A percentile compares a stretch with the other conserved stretches of the same genome.
These are phyloP conservation scores for Buphagus erythrorhynchus DNA, from an alignment of 2,797 vertebrate genomes.

Conservation along the genomic window DNA sequence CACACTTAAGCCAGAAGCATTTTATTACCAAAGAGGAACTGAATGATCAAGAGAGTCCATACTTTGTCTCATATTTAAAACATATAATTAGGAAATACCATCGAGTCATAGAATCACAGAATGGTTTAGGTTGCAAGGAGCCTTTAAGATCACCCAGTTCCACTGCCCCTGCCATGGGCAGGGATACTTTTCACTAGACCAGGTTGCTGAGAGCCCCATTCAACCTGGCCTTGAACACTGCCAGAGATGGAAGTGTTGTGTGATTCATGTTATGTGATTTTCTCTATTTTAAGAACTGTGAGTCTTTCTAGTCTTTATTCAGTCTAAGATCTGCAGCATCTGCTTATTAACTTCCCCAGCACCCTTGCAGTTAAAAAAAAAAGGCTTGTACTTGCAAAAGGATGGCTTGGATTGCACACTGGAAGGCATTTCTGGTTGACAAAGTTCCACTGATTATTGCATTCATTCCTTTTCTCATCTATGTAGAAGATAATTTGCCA, in stretches of 20 bases:
- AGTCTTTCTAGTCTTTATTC: background rate
- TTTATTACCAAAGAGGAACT: background rate
- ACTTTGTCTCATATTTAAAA: background rate
- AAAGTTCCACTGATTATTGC: background rate
- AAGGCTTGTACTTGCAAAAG: background rate
- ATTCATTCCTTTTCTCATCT: background rate
- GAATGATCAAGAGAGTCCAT: background rate
- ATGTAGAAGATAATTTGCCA: accelerated
- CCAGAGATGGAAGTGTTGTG: background rate
- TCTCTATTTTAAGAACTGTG: background rate
- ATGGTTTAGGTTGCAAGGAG: background rate
- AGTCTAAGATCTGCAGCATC: background rate
- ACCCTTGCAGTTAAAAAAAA: background rate
- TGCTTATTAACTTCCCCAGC: background rate
- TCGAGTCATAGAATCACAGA: background rate
- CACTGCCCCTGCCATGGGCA: background rate
- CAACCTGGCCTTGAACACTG: background rate
- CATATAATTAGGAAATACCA: background rate
- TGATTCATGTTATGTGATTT: background rate
- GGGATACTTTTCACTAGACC: background rate
- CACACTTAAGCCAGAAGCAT: background rate
- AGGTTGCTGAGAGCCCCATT: background rate
- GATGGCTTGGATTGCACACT: background rate
- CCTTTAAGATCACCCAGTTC: background rate
- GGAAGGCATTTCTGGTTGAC: background rate